A percentile compares a stretch with the other conserved stretches of the same genome.
Conservation (phyloP, 1,140 invertebrate genomes). For the Magallana ariakensis region DNA sequence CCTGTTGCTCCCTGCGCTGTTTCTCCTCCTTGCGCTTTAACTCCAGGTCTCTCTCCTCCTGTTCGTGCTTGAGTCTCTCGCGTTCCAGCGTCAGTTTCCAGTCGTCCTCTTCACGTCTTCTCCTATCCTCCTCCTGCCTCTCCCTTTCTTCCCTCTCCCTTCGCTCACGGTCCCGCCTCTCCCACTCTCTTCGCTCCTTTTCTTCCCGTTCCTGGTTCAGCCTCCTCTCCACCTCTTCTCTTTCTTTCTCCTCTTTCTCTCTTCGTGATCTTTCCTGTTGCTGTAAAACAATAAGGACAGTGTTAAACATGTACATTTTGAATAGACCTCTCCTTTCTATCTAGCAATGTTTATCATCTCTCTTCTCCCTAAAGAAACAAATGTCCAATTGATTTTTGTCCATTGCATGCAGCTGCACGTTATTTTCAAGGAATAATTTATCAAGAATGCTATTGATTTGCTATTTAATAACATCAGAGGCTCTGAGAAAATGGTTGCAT, state of each 20-base stretch:
- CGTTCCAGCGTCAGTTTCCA: constrained; percentile 52
- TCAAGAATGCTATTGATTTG: constrained; percentile 14
- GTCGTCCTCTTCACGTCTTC: constrained; percentile 51
- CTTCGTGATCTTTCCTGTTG: constrained; percentile 57
- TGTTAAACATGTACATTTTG: background rate
- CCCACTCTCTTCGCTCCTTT: constrained; percentile 49
- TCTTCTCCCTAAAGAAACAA: background rate
- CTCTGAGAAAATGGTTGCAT: background rate
- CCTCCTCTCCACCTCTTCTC: constrained; percentile 52
- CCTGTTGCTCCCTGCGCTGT: constrained; percentile 49
- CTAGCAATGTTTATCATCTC: background rate
- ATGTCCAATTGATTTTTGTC: background rate
- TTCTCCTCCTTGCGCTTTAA: constrained; percentile 41
- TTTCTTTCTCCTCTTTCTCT: constrained; percentile 61
- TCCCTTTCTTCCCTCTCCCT: constrained; percentile 53
- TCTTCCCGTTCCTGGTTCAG: constrained; percentile 45
- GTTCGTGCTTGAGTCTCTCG: constrained; percentile 50
- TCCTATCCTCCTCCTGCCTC: constrained; percentile 48
- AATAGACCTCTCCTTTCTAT: background rate
- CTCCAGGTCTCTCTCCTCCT: constrained; percentile 51
- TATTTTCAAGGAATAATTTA: background rate
- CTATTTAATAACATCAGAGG: background rate
- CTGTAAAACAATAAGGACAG: constrained; percentile 45
- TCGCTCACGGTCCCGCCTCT: constrained; percentile 46
- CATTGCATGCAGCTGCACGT: background rate